A percentile compares a stretch with the other conserved stretches of the same genome.
Conservation (phyloP, 2,888 invertebrate species). For the Globia sparganii region DNA sequence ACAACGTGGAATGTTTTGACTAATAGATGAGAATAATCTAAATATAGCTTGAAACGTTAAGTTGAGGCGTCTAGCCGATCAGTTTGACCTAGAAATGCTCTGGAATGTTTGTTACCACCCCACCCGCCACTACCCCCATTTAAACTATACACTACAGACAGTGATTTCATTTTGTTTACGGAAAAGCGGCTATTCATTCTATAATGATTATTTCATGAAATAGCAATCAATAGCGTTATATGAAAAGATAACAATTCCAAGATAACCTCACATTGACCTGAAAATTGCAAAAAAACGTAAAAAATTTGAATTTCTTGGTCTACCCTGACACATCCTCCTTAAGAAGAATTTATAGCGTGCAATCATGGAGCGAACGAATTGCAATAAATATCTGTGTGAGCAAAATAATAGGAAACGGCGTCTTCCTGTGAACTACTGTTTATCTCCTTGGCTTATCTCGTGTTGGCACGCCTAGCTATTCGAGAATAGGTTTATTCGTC, state of each 20-base stretch:
- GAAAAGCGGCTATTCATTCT: too few relatives aligned
- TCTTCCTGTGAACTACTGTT: neutral
- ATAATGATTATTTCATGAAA: too few relatives aligned
- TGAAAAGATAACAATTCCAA: too few relatives aligned
- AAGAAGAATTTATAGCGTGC: neutral
- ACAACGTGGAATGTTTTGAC: neutral
- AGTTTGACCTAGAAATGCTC: slow-evolving; percentile 25
- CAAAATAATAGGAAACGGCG: neutral
- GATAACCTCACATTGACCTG: too few relatives aligned
- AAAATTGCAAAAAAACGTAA: too few relatives aligned
- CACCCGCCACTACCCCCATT: neutral
- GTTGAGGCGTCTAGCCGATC: slow-evolving; percentile 24
- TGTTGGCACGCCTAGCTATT: neutral
- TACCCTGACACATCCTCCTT: too few relatives aligned
- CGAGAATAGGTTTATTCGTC: neutral
- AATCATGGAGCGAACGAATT: neutral
- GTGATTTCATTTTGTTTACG: neutral
- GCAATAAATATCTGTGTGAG: neutral
- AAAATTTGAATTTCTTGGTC: too few relatives aligned
- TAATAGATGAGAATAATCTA: slow-evolving; percentile 6
- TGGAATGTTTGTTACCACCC: neutral
- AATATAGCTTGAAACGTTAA: slow-evolving; percentile 16
- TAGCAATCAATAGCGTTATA: too few relatives aligned
- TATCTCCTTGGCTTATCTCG: neutral
- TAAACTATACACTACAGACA: neutral